Evolutionary conservation across 2,113 vertebrate species (phyloP), one percentile per base, ranked within the genome.

Genomic region (Emydocephalus ijimae): DNA sequence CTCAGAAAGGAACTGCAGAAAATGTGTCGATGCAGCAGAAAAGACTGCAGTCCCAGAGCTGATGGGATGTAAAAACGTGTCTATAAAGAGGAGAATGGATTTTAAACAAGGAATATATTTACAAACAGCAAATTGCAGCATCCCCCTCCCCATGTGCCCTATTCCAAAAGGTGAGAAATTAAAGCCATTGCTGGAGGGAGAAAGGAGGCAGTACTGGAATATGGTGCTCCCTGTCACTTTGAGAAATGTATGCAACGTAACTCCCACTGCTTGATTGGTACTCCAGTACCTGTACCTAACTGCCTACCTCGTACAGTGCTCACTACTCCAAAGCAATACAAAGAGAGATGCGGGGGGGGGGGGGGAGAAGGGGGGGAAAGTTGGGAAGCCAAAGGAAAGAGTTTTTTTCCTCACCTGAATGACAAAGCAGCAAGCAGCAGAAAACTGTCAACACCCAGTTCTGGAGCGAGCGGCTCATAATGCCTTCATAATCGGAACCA

Each of bases 401-500:
- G 12, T 89, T n/a, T 39, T n/a, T 39, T 52, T 34, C 92, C 98
- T 98, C 98, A 98, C 98, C 98, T 98, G 98, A 96, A 93, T 97
- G 96, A 88, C 97, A 92, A 89, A 89, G 95, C 94, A 97, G 93
- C 95, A 97, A 96, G 95, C 97, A 97, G 96, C 97, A 96, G 94
- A 97, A 97, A 97, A 97, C 97, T 97, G 97, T 98, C 94, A 98
- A 98, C 96, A 98, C 95, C 97, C 97, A 98, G 96, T 97, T 97
- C 97, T 95, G 97, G 97, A 97, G 96, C 96, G 95, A 95, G 96
- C 97, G 50, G 92, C 88, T 98, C 98, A 98, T 98, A 97, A 96
- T 98, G 95, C 96, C 98, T 97, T 97, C 98, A 98, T 98, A 97
- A 96, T 98, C 97, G 69, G 87, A 88, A 24, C 91, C 81, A 85